Base-by-base conservation (phyloP, 1,140 invertebrate species). In the Bathynomus jamesi region DNA sequence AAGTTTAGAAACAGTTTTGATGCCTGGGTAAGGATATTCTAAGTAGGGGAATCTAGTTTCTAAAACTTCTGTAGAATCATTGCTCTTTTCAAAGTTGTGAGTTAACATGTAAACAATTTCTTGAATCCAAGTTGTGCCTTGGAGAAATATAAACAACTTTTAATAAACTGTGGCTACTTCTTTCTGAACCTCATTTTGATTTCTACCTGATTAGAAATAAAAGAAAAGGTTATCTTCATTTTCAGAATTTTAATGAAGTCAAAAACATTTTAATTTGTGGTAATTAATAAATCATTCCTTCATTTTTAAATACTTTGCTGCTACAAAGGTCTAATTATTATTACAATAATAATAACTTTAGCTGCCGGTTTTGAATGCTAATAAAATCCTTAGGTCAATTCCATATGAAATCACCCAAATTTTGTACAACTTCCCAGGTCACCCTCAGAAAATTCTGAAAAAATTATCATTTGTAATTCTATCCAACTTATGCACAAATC, bases 91-190 rank as follows among this genome's bases (percentile, higher is more conserved):
- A 46, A 82, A 81, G 65, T 82, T 79, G 76, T 92, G 91, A 8
- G 85, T 85, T n/a, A 94, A 79, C 66, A 92, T 82, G 88, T 90
- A 93, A 0, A 91, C 86, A 78, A 93, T 84, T 81, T 93, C 91
- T 79, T 91, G 90, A 0, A 89, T 89, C 89, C 89, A 91, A 0
- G 91, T 94, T 1, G 92, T 94, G 24, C 91, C 91, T 72, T 24
- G 8, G 64, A 53, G 30, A 11, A 67, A 46, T 5, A 27, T n/a
- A 7, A 24, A 40, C 27, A 66, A 65, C 24, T 30, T 25, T 13
- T 1, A 53, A 3, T 53, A 5, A 53, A 53, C 1, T 53, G 5
- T 17, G 40, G 5, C 32, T 53, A 53, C 5, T 53, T 53, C 40
- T 21, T 53, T 40, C 7, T 8, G 21, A 53, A 53, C 13, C 2